Conservation (phyloP, 2,797 vertebrate genomes). For the Remorina albescens region DNA sequence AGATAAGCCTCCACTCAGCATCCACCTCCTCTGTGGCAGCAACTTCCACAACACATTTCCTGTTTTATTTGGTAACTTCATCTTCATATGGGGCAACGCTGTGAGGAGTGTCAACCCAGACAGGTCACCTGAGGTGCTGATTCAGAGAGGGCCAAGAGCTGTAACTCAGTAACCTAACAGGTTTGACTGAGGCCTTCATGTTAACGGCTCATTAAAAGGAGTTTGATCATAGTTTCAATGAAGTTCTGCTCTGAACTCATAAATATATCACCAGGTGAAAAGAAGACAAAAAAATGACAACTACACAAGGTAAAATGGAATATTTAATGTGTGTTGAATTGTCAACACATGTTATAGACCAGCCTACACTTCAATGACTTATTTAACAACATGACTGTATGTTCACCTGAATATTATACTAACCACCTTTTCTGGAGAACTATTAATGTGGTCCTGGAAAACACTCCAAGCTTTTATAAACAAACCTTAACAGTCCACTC, state of each 20-base stretch:
- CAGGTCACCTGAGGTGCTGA: background rate
- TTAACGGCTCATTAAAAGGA: background rate
- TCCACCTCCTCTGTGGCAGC: background rate
- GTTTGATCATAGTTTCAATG: background rate
- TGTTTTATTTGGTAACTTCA: background rate
- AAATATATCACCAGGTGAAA: background rate
- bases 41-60: background rate
- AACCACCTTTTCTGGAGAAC: background rate
- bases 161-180: background rate
- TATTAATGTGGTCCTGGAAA: no score
- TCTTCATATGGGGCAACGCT: background rate
- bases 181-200: background rate
- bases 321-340: background rate
- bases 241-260: background rate
- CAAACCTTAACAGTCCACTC: no score
- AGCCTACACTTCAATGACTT: background rate
- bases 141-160: background rate
- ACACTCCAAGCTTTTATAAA: no score
- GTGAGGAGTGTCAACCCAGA: background rate
- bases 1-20: background rate
- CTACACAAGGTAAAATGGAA: background rate
- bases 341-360: background rate
- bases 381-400: no score
- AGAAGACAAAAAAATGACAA: background rate
- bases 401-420: background rate